Conservation (phyloP, 2,888 invertebrate genomes). For the Ametastegia equiseti region DNA sequence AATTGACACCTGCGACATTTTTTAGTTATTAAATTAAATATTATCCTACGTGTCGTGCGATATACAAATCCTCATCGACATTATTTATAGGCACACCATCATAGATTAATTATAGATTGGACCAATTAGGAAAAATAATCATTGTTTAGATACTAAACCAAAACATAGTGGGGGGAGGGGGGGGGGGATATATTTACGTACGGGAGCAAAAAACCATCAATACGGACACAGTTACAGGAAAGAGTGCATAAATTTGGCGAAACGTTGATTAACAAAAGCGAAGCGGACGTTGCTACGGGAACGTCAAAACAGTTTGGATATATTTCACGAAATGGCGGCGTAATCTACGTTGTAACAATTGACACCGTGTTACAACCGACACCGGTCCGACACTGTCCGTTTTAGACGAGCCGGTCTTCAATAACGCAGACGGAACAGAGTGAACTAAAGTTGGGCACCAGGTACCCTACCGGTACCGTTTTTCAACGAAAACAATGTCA, state of each 20-base stretch:
- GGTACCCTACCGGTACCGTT: too few relatives aligned
- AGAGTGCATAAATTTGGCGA: background rate
- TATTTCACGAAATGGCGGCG: conserved; percentile 1
- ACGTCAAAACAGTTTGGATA: background rate
- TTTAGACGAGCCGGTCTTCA: too few relatives aligned
- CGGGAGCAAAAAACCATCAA: conserved; percentile 22
- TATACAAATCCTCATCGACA: background rate
- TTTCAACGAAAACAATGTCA: too few relatives aligned
- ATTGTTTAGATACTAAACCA: background rate
- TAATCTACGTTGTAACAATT: conserved; percentile 24
- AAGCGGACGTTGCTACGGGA: conserved; percentile 28
- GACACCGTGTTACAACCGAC: conserved; percentile 22
- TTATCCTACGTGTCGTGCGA: background rate
- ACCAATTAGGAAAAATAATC: conserved; percentile 23
- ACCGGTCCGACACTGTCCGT: too few relatives aligned
- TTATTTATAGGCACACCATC: conserved; percentile 24
- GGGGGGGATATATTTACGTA: conserved; percentile 28
- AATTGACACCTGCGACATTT: conserved; percentile 28
- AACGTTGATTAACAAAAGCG: conserved; percentile 33
- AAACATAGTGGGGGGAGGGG: background rate
- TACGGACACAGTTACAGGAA: conserved; percentile 32
- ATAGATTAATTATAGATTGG: conserved; percentile 15
- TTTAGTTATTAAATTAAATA: background rate
- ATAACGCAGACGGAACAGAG: too few relatives aligned
- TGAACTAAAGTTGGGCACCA: too few relatives aligned